Evolutionary conservation across 2,888 invertebrate genomes (phyloP).

Genomic region (Eumacrocentrus americanus): DNA sequence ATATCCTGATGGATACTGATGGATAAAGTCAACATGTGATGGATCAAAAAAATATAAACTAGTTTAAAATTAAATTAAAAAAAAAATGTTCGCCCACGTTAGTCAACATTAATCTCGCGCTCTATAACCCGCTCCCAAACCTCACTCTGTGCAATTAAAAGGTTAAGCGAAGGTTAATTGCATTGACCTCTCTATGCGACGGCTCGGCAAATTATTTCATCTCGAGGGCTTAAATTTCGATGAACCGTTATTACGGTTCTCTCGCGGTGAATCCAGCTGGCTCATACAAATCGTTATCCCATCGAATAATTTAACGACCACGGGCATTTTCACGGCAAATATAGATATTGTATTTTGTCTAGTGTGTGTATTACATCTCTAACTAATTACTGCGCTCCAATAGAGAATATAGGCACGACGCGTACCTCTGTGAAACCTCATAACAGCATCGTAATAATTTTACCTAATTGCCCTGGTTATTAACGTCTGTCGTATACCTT

Average conservation of each 20-base stretch:
- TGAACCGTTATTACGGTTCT: conserved; percentile 21
- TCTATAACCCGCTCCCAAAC: conserved; percentile 27
- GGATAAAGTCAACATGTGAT: not conserved
- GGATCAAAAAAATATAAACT: too few species aligned
- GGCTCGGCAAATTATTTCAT: conserved; percentile 24
- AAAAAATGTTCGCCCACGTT: not conserved
- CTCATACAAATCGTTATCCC: conserved; percentile 13
- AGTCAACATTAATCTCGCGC: conserved; percentile 21
- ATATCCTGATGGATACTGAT: too few species aligned
- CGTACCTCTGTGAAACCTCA: too few species aligned
- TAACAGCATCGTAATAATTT: too few species aligned
- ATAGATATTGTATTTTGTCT: too few species aligned
- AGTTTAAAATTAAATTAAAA: not conserved
- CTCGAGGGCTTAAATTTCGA: conserved; percentile 28
- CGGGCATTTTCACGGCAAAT: not conserved
- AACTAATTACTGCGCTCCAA: too few species aligned
- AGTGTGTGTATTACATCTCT: too few species aligned
- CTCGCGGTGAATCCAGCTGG: conserved; percentile 6
- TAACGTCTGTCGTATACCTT: too few species aligned
- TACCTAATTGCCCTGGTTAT: too few species aligned
- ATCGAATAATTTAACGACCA: conserved; percentile 12
- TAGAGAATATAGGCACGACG: too few species aligned
- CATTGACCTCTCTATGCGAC: conserved; percentile 23
- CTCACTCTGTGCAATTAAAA: conserved; percentile 28
- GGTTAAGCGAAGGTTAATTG: conserved; percentile 32